phyloP scores from a whole-genome alignment of 1,140 invertebrate species.

The Adoxophyes honmai region DNA sequence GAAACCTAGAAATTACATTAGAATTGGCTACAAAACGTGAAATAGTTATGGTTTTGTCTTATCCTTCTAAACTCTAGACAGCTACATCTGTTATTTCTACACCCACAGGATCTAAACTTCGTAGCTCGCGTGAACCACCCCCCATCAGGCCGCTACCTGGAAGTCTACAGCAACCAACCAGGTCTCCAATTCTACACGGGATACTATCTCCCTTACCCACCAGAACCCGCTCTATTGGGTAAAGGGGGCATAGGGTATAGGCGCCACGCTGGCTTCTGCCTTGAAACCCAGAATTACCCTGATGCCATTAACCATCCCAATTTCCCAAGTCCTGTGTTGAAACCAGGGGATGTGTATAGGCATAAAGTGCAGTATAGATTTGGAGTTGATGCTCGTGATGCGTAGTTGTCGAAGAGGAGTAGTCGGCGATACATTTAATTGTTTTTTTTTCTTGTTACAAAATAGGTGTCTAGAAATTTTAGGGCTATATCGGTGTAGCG shows the following conservation, averaged over 20 bases:
- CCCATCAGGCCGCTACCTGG: constrained; percentile 83
- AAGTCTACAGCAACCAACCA: constrained; percentile 90
- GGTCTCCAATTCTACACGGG: constrained; percentile 94
- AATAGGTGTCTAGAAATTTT: no score
- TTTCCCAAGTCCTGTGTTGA: constrained; percentile 85
- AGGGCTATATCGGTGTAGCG: no score
- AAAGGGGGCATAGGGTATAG: constrained; percentile 84
- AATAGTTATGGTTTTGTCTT: no score
- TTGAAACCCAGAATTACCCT: constrained; percentile 96
- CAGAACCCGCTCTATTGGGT: constrained; percentile 77
- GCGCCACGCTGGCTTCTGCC: constrained; percentile 89
- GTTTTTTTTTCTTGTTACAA: no score
- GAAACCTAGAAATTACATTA: no score
- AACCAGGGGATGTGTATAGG: constrained; percentile 84
- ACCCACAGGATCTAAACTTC: constrained; percentile 50
- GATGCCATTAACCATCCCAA: constrained; percentile 91
- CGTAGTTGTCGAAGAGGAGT: neutral
- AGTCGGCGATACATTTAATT: no score
- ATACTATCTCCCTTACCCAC: constrained; percentile 83
- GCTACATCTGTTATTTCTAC: no score
- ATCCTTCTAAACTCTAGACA: no score
- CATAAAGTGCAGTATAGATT: constrained; percentile 81
- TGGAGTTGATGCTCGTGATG: constrained; percentile 38
- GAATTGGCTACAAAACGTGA: no score
- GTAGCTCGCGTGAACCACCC: constrained; percentile 82